Conservation (phyloP, 2,888 invertebrate species). For the Melitaea athalia region DNA sequence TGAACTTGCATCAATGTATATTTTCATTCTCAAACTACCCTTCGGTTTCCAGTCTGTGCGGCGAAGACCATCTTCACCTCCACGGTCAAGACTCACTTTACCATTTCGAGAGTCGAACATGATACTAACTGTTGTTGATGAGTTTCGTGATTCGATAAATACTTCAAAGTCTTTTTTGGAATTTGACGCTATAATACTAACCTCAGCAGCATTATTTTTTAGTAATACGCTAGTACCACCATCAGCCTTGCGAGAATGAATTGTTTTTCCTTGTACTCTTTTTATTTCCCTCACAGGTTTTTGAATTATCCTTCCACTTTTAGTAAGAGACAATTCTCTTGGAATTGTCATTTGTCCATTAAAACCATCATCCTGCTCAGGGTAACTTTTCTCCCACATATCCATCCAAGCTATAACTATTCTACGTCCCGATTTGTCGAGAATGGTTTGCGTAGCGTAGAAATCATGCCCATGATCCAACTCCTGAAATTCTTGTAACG, state of each 20-base stretch:
- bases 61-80: conserved; percentile 60
- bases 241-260: conserved; percentile 47
- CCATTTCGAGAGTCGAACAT: conserved; percentile 49
- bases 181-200: conserved; percentile 48
- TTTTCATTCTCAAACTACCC: conserved; percentile 45
- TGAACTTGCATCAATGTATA: conserved; percentile 64
- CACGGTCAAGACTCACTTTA: conserved; percentile 59
- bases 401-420: conserved; percentile 69
- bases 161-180: conserved; percentile 49
- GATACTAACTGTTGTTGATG: conserved; percentile 48
- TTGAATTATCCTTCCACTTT: conserved; percentile 54
- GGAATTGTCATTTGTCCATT: conserved; percentile 70
- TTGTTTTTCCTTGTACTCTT: conserved; percentile 39
- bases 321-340: conserved; percentile 54
- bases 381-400: conserved; percentile 71
- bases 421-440: conserved; percentile 53
- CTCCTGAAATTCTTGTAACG: conserved; percentile 55
- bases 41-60: conserved; percentile 58
- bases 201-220: conserved; percentile 57
- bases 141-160: conserved; percentile 49
- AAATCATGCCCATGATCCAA: conserved; percentile 71
- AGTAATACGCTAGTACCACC: conserved; percentile 42
- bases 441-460: conserved; percentile 70
- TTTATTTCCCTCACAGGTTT: conserved; percentile 54
- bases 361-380: conserved; percentile 64